These are phyloP conservation scores for Marcusenius ussheri DNA, from an alignment of 2,113 vertebrate genomes.

Conservation along the genomic window DNA sequence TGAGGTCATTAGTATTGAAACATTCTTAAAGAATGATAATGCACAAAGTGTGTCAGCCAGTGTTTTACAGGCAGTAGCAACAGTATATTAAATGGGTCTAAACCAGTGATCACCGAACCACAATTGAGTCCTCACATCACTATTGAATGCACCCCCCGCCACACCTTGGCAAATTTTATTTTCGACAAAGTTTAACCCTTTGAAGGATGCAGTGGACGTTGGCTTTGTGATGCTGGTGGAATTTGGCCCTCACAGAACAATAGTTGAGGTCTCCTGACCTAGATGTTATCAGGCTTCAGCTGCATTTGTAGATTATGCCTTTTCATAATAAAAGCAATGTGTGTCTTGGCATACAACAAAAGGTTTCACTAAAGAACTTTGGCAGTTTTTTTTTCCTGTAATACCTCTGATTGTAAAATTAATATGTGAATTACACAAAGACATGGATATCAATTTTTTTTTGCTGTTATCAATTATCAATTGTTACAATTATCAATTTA, in stretches of 20 bases:
- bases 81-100: not conserved
- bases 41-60: not conserved
- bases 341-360: not conserved
- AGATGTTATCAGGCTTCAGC: not conserved
- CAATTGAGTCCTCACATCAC: not conserved
- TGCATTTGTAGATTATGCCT: not conserved
- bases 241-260: not conserved
- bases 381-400: not conserved
- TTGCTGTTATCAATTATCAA: no score
- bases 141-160: not conserved
- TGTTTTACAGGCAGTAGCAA: not conserved
- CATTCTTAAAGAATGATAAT: conserved; percentile 5
- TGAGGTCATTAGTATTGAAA: not conserved
- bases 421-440: not conserved
- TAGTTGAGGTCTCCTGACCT: not conserved
- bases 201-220: not conserved
- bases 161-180: not conserved
- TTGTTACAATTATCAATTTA: not conserved
- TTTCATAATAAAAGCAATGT: not conserved
- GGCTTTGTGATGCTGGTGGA: not conserved
- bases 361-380: not conserved
- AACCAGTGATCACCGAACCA: not conserved
- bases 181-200: not conserved
- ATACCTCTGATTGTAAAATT: not conserved
- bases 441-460: not conserved